Evolutionary conservation across 2,113 vertebrate species (phyloP), one percentile per base, ranked within the genome.

Genomic region (Columbina picui): DNA sequence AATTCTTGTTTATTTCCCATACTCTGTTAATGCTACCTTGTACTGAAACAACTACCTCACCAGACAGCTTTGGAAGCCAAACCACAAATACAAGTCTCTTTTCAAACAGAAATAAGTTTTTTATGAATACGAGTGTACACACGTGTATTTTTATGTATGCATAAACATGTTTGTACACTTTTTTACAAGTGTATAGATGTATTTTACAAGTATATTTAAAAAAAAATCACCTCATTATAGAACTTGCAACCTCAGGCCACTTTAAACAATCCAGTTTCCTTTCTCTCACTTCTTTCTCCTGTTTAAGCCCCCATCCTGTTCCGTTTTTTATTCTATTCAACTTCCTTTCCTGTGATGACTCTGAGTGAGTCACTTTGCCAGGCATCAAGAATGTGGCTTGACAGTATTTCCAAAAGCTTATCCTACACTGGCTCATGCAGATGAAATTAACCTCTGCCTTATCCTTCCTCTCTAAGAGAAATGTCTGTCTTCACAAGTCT

Each of bases 271-370:
- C 79, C 86, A 19, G 57, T 96, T 97, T 97, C 97, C 96, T 96
- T 96, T 97, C 95, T 96, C 87, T 96, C 90, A 67, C 93, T 96
- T 97, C 83, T 95, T 96, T 93, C 92, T 96, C 89, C 85, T 95
- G 74, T 95, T 64, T 55, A 84, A 95, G 91, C 83, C 88, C 67
- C 75, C 94, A 97, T 97, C 97, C 96, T 97, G 97, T 97, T 97
- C 95, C 95, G 73, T 78, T 97, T 96, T 97, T 96, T 93, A 95
- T 97, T 97, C 92, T 97, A 39, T 97, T 96, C 95, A 91, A 79
- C 97, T 97, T 97, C 97, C 96, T 93, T 96, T 96, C 93, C 95
- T 93, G 94, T 96, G 90, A 92, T 92, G 94, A 84, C 79, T 96
- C 74, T 78, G 61, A 86, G 41, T 97, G 95, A 97, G 68, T 97